Percentiles rank a stretch among this genome's conserved stretches.
phyloP scores from a whole-genome alignment of 2,888 invertebrate genomes.

The Hirtodrosophila duncani region DNA sequence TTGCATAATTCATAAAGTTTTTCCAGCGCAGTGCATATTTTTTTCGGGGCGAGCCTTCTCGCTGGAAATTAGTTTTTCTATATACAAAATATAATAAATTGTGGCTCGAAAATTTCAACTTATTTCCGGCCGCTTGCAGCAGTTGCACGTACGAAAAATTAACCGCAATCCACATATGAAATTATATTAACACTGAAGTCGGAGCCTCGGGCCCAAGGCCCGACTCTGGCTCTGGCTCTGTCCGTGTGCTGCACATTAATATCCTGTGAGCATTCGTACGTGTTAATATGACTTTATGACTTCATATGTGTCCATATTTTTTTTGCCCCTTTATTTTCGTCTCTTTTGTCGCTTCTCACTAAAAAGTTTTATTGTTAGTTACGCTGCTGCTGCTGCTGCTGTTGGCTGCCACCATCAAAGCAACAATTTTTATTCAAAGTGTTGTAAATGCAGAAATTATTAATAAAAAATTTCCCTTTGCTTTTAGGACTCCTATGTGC shows the following conservation, averaged over 20 bases:
- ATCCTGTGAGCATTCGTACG: constrained; percentile 77
- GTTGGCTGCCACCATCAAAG: constrained; percentile 58
- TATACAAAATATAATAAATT: constrained; percentile 27
- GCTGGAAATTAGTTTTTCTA: constrained; percentile 34
- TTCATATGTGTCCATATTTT: constrained; percentile 71
- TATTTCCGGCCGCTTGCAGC: constrained; percentile 43
- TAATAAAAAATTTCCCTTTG: constrained; percentile 55
- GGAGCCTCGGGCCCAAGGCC: constrained; percentile 27
- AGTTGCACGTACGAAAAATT: constrained; percentile 42
- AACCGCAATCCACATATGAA: constrained; percentile 68
- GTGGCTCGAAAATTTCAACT: constrained; percentile 31
- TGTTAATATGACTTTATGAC: constrained; percentile 78
- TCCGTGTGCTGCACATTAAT: constrained; percentile 61
- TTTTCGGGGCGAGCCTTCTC: constrained; percentile 8
- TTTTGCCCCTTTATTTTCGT: no score
- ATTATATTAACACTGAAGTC: constrained; percentile 62
- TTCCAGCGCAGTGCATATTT: constrained; percentile 32
- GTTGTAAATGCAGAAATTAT: constrained; percentile 69
- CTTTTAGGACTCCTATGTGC: no score
- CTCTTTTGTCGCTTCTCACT: constrained; percentile 57
- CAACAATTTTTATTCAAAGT: constrained; percentile 71
- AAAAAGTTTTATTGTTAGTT: constrained; percentile 70
- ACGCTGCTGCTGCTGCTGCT: constrained; percentile 34
- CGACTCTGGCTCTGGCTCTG: constrained; percentile 1
- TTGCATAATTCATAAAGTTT: constrained; percentile 62